Conservation (phyloP, 2,113 vertebrate genomes). For the Cyanistes caeruleus region DNA sequence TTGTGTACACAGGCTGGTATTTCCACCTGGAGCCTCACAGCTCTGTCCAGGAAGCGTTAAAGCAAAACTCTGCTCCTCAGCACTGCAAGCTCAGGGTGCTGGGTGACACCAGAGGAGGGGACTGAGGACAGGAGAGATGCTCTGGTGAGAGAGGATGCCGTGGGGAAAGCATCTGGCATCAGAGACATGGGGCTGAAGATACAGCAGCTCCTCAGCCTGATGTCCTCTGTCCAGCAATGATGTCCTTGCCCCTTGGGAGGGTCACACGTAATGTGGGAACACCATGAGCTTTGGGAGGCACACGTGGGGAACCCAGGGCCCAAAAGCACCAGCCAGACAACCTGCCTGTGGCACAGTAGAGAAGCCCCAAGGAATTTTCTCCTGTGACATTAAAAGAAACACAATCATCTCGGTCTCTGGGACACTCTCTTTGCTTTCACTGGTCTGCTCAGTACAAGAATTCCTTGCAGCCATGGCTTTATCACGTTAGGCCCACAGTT, state of each 20-base stretch:
- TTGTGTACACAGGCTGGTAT: not conserved
- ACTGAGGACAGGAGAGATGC: not conserved
- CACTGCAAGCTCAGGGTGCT: not conserved
- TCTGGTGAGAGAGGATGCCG: not conserved
- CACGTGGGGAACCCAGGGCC: not conserved
- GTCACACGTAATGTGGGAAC: accelerated
- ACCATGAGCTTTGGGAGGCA: accelerated
- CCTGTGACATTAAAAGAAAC: not conserved
- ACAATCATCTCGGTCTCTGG: accelerated
- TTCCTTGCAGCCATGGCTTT: not conserved
- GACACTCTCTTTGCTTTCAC: not conserved
- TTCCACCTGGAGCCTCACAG: conserved; percentile 1
- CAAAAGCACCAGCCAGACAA: not conserved
- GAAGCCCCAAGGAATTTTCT: not conserved
- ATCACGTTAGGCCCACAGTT: accelerated
- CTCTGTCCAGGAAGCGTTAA: not conserved
- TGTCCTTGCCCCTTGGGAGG: not conserved
- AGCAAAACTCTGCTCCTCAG: not conserved
- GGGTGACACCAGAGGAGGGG: not conserved
- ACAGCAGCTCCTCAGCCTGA: not conserved
- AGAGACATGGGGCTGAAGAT: not conserved
- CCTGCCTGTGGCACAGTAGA: not conserved
- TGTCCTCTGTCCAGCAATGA: not conserved
- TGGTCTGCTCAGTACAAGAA: not conserved
- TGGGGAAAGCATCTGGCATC: not conserved